Evolutionary conservation across 2,888 invertebrate genomes (phyloP), one percentile per base, ranked within the genome.

Genomic region (Prosopocoilus inquinatus): DNA sequence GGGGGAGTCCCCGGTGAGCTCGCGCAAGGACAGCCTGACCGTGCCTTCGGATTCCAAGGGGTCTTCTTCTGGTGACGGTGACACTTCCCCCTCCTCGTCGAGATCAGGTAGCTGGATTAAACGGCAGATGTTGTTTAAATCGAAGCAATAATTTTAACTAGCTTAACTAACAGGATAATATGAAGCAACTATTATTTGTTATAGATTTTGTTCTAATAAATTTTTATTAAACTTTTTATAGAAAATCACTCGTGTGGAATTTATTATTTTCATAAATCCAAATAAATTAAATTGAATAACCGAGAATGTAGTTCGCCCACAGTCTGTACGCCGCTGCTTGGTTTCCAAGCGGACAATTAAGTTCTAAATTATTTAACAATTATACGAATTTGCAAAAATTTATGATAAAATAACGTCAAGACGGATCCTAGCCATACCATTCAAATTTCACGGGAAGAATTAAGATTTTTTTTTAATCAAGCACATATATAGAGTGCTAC

Each of bases 31-130:
- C 45, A 64, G 62, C 45, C 55, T 63, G 50, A 63, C 65, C 1
- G 57, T 64, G 41, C 67, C 67, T 44, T 54, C 61, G 8, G 65
- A 65, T 53, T 62, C 62, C 5, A 57, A 58, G 39, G 64, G 66
- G 20, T 65, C 67, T 12, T 66, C 65, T 12, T 64, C 66, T 13
- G 53, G 50, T 9, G 66, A 68, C 47, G 64, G 55, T 28, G 66
- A 68, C 47, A 64, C 67, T 4, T 66, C 67, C 7, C 64, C 67
- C 9, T 61, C 67, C n/a, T 62, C 65, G 2, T 67, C 67, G 7
- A 58, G 67, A 51, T 65, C 67, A 41, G 65, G 68, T 28, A 73
- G 73, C 54, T 72, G 74, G 72, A 72, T 74, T 32, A 71, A 66
- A 44, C 65, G 64, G 54, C 63, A 70, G 12, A 68, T 64, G 44